These are phyloP conservation scores for Heliothis subflexa DNA, from an alignment of 1,140 invertebrate species.

Conservation along the genomic window DNA sequence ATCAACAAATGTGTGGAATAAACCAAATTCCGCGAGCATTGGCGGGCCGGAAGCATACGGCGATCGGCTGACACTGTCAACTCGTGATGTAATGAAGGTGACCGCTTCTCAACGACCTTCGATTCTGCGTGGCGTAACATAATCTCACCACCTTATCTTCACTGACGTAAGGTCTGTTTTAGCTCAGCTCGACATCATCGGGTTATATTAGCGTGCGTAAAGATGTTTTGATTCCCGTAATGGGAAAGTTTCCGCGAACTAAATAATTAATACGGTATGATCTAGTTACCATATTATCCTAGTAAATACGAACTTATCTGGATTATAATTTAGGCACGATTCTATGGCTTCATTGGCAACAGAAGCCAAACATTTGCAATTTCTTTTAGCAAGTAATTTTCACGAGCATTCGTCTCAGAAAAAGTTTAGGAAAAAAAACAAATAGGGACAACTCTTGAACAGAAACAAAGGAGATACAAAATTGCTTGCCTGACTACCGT, in stretches of 20 bases:
- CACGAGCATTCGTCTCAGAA: not conserved
- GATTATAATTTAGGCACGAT: not conserved
- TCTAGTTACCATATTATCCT: not conserved
- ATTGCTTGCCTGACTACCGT: no score
- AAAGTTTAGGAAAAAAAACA: not conserved
- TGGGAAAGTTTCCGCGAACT: not conserved
- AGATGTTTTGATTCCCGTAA: slow-evolving; percentile 1
- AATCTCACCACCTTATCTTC: not conserved
- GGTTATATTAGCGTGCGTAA: not conserved
- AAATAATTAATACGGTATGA: not conserved
- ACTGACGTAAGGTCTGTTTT: not conserved
- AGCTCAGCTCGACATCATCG: not conserved
- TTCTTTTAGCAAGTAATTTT: not conserved
- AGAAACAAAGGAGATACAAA: not conserved
- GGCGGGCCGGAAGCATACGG: slow-evolving; percentile 16
- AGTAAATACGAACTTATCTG: not conserved
- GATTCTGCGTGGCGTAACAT: not conserved
- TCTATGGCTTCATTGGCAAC: slow-evolving; percentile 8
- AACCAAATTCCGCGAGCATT: slow-evolving; percentile 7
- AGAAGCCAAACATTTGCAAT: not conserved
- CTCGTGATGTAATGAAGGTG: slow-evolving; percentile 62
- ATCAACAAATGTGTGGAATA: not conserved
- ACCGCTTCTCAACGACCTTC: slow-evolving; percentile 56
- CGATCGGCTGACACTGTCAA: slow-evolving; percentile 48
- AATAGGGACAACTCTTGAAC: not conserved